Evolutionary conservation across 2,888 invertebrate genomes (phyloP).

Genomic region (Cephus nigrinus): DNA sequence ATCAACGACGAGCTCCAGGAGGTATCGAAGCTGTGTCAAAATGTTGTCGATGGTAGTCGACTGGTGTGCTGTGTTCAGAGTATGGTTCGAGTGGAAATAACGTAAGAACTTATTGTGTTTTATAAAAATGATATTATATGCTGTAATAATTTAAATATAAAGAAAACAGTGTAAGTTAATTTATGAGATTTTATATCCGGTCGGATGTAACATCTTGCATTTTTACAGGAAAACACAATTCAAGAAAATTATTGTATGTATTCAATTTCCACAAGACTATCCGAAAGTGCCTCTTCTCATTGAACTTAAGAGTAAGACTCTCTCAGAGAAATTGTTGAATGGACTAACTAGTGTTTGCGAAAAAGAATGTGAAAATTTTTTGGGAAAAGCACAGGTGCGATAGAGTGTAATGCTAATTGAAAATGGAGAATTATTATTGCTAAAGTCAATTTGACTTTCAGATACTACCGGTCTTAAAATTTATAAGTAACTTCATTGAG

Average conservation of each 20-base stretch:
- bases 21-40: conserved; percentile 73
- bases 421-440: neutral
- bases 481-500: conserved; percentile 74
- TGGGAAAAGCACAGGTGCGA: conserved; percentile 72
- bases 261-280: conserved; percentile 76
- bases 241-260: conserved; percentile 74
- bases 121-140: neutral
- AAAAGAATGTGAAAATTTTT: conserved; percentile 70
- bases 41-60: conserved; percentile 72
- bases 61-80: conserved; percentile 75
- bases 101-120: conserved; percentile 54
- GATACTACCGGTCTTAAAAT: conserved; percentile 71
- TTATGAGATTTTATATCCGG: neutral
- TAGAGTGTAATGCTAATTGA: neutral
- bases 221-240: conserved; percentile 70
- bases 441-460: conserved; percentile 42
- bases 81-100: conserved; percentile 77
- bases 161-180: neutral
- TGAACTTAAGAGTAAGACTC: conserved; percentile 78
- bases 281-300: conserved; percentile 72
- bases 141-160: neutral
- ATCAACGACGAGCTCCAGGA: conserved; percentile 76
- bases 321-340: conserved; percentile 73
- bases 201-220: neutral
- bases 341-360: conserved; percentile 74